Conservation (phyloP, 2,888 invertebrate genomes). For the Physocephala rufipes region DNA sequence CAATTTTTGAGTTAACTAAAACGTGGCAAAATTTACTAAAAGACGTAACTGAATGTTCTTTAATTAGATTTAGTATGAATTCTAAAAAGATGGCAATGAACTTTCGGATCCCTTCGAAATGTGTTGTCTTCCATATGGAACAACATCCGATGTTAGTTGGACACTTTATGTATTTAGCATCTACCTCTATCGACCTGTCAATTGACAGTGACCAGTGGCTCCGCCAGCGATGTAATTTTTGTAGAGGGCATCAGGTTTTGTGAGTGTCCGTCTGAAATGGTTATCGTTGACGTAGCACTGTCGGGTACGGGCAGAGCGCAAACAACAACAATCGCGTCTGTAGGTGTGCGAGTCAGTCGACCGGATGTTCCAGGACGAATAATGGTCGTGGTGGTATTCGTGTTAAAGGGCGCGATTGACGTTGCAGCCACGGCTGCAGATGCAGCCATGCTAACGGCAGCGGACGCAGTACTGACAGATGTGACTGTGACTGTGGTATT, state of each 20-base stretch:
- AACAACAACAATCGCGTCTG: constrained; percentile 59
- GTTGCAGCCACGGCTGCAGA: constrained; percentile 59
- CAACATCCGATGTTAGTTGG: background rate
- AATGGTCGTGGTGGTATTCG: background rate
- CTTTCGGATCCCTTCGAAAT: too few species aligned
- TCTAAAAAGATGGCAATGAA: too few species aligned
- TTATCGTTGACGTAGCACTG: constrained; percentile 29
- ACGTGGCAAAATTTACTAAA: too few species aligned
- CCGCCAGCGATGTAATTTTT: constrained; percentile 44
- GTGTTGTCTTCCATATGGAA: too few species aligned
- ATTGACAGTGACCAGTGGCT: constrained; percentile 62
- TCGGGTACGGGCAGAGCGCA: constrained; percentile 49
- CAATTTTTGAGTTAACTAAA: too few species aligned
- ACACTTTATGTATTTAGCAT: background rate
- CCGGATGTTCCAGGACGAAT: constrained; percentile 12
- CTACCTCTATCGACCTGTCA: constrained; percentile 53
- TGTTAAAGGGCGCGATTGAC: constrained; percentile 53
- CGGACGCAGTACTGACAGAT: constrained; percentile 13
- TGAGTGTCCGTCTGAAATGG: constrained; percentile 44
- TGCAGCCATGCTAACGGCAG: constrained; percentile 40
- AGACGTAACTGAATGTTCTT: too few species aligned
- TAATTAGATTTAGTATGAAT: too few species aligned
- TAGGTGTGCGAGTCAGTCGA: constrained; percentile 40
- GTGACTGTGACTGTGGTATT: constrained; percentile 40
- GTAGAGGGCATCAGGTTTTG: constrained; percentile 45